These are phyloP conservation scores for Dicentrarchus labrax DNA, from an alignment of 2,113 vertebrate genomes.

Conservation along the genomic window DNA sequence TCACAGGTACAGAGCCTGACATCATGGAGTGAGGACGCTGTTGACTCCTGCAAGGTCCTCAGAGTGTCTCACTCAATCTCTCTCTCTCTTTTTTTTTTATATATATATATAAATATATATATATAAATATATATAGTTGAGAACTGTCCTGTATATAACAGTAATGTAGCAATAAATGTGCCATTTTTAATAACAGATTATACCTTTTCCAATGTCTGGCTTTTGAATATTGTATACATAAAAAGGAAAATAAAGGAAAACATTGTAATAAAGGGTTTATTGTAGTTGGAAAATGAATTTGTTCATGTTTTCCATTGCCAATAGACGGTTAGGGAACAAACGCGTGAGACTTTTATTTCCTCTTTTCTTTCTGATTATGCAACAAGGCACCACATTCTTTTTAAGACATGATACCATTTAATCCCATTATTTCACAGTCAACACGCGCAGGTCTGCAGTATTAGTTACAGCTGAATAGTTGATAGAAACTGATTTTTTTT, in stretches of 20 bases:
- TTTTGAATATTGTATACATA: conserved; percentile 90
- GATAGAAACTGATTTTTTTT: not conserved
- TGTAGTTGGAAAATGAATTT: conserved; percentile 75
- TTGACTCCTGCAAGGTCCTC: conserved; percentile 67
- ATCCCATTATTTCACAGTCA: not conserved
- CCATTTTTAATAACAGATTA: conserved; percentile 93
- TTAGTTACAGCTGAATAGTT: not conserved
- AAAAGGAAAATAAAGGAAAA: conserved; percentile 86
- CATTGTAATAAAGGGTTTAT: conserved; percentile 84
- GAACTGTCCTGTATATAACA: conserved; percentile 96
- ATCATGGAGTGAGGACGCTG: conserved; percentile 75
- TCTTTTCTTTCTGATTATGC: not conserved
- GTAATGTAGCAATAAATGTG: conserved; percentile 98
- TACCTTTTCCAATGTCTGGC: conserved; percentile 88
- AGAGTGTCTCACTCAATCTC: conserved; percentile 83
- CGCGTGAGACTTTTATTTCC: not conserved
- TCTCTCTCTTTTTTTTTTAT: conserved; percentile 70
- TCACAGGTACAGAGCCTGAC: conserved; percentile 73
- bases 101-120: conserved; percentile 83
- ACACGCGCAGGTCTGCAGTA: not conserved
- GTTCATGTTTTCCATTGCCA: conserved; percentile 55
- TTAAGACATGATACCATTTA: not conserved
- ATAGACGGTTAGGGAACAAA: not conserved
- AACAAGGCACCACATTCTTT: conserved; percentile 3
- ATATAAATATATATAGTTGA: conserved; percentile 88